Evolutionary conservation across 1,140 invertebrate genomes (phyloP).

Genomic region (Drosophila saltans): DNA sequence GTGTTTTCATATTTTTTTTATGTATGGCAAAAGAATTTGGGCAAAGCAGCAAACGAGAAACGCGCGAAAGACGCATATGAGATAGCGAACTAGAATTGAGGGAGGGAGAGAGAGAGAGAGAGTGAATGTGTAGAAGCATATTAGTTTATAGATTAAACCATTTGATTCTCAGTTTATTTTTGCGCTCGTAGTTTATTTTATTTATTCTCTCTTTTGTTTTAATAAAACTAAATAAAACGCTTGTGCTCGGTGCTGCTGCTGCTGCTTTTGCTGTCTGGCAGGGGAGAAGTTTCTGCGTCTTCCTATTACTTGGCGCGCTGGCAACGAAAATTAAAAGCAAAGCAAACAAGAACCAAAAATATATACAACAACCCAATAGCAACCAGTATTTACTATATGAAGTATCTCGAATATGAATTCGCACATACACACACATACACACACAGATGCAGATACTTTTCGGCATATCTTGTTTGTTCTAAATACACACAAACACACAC

Average conservation of each 20-base stretch:
- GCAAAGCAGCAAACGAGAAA: constrained; percentile 28
- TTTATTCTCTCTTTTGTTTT: neutral
- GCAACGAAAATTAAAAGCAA: constrained; percentile 66
- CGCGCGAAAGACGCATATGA: constrained; percentile 26
- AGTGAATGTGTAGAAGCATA: neutral
- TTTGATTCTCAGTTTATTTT: neutral
- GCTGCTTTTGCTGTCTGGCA: neutral
- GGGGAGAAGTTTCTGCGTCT: constrained; percentile 35
- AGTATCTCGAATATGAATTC: constrained; percentile 55
- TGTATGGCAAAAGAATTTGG: constrained; percentile 28
- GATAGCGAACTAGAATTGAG: constrained; percentile 8
- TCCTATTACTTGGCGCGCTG: neutral
- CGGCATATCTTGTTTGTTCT: constrained; percentile 76
- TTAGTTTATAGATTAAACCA: constrained; percentile 8
- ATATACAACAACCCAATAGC: constrained; percentile 10
- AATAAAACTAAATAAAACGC: constrained; percentile 36
- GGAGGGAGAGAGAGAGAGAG: neutral
- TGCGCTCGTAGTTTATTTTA: neutral
- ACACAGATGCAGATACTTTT: constrained; percentile 32
- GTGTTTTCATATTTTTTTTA: constrained; percentile 25
- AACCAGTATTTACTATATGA: constrained; percentile 13
- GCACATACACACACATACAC: neutral
- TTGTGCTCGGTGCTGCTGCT: constrained; percentile 32
- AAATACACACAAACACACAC: constrained; percentile 29
- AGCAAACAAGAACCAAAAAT: constrained; percentile 71